Evolutionary conservation across 2,888 invertebrate genomes (phyloP), one percentile per base, ranked within the genome.

Genomic region (Pristionchus japonicus): DNA sequence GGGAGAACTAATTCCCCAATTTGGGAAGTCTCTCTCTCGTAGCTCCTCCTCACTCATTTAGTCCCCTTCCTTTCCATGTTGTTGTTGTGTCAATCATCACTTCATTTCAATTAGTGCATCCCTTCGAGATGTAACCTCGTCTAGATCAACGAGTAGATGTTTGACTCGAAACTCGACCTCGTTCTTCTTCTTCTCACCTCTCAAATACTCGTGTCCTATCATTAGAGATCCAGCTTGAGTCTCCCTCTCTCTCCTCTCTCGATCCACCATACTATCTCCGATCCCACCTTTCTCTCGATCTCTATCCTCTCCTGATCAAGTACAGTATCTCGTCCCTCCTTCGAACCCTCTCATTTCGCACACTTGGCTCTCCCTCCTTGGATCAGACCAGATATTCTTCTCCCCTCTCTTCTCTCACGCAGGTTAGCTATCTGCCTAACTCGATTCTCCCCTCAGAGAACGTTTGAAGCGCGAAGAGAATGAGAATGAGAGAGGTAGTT

Each of bases 301-400:
- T 37, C 37, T 74, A 13, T 23, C 15, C 7, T 6, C 74, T 40
- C 74, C 20, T 40, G 37, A 20, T 74, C 37, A 11, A 11, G 4
- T 40, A 74, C 74, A 37, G 74, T 74, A 37, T 74, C 40, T 74
- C 74, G 6, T 20, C 40, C 74, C 9, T 20, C n/a, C n/a, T 27
- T 74, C 74, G 40, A 74, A 74, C 74, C 74, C 74, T 40, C 74
- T 74, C 74, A 74, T 74, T 74, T 74, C 40, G 74, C 74, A 74
- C 74, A 74, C 74, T 74, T 40, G 17, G 31, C 37, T 47, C 49
- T 49, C 49, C 6, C 17, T 9, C 7, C 74, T 74, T 3, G 74
- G 74, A 74, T 74, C 74, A 74, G 74, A 74, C 74, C 74, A 74
- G 74, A 74, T 74, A 74, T 74, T 74, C 74, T 74, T 27, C 40